Evolutionary conservation across 2,797 vertebrate genomes (phyloP), one percentile per base, ranked within the genome.

Genomic region (Rhadinocentrus ornatus): DNA sequence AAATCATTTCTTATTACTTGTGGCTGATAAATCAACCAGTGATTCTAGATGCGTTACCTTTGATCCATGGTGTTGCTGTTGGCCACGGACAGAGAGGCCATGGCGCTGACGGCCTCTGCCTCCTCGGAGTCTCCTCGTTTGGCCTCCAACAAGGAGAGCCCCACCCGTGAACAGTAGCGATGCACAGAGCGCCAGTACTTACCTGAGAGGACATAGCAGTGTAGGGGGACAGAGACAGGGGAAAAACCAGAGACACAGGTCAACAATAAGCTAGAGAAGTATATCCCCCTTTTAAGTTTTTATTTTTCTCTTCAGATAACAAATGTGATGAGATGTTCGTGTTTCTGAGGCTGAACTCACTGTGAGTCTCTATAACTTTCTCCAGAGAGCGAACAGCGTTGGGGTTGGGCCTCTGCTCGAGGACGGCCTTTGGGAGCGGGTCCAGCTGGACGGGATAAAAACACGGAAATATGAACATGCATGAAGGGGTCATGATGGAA

Each of bases 11-110:
- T 27, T 24, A 15, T 13, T 13, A 53, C 4, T 22, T 26, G 22
- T 26, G 50, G 13, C 2, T 26, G n/a, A n/a, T n/a, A n/a, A n/a
- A n/a, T 32, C n/a, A 31, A 5, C 12, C 53, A 41, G 52, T 54
- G 16, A 48, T 10, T 41, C 5, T 16, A 20, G n/a, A 6, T 22
- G 8, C 0, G 29, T 41, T 90, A 99, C 97, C 96, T 96, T 86
- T 95, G 96, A 77, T 97, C 96, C 11, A 95, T 90, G 0, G 93
- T 75, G 70, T 92, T 95, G 80, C 68, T 87, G 86, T 96, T 96
- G 0, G 94, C 97, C 87, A 99, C 97, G 0, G 97, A 99, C 74
- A 99, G 92, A 0, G 96, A 98, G n/a, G 97, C 97, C 97, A 99
- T 98, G 75, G 97, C 97, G 0, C 94, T 98, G 81, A 99, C 96